Percentiles rank a stretch among this genome's conserved stretches.
Conservation (phyloP, 2,113 vertebrate species). For the Vidua chalybeata region DNA sequence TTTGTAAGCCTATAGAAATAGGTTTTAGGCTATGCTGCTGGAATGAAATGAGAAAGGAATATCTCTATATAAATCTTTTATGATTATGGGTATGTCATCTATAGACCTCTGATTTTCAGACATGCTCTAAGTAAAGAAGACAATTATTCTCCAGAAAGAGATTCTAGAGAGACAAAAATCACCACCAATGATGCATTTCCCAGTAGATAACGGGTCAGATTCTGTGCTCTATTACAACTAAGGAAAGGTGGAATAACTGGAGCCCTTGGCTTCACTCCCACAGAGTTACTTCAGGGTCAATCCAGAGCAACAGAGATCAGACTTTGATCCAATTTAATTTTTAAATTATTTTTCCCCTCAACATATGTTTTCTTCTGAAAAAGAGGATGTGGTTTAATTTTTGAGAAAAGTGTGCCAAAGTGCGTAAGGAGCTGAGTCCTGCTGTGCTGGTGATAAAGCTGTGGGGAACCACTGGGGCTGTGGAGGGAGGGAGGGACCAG, state of each 20-base stretch:
- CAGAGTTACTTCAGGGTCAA: background rate
- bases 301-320: background rate
- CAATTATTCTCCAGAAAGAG: conserved; percentile 50
- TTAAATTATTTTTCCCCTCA: background rate
- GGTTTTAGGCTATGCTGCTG: conserved; percentile 41
- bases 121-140: conserved; percentile 49
- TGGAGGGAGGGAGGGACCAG: fast-evolving
- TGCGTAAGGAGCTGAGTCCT: background rate
- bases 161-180: conserved; percentile 43
- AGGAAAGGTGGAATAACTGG: background rate
- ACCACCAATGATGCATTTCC: background rate
- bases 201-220: background rate
- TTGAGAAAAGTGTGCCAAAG: background rate
- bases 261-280: background rate
- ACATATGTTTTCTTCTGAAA: background rate
- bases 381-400: background rate
- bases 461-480: background rate
- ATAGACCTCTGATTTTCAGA: conserved; percentile 51
- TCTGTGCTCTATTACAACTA: background rate
- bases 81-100: conserved; percentile 45
- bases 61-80: conserved; percentile 70
- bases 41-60: conserved; percentile 66
- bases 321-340: background rate
- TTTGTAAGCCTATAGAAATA: conserved; percentile 63
- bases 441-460: background rate